These are phyloP conservation scores for Toxotes jaculatrix DNA, from an alignment of 2,113 vertebrate genomes.

Conservation along the genomic window DNA sequence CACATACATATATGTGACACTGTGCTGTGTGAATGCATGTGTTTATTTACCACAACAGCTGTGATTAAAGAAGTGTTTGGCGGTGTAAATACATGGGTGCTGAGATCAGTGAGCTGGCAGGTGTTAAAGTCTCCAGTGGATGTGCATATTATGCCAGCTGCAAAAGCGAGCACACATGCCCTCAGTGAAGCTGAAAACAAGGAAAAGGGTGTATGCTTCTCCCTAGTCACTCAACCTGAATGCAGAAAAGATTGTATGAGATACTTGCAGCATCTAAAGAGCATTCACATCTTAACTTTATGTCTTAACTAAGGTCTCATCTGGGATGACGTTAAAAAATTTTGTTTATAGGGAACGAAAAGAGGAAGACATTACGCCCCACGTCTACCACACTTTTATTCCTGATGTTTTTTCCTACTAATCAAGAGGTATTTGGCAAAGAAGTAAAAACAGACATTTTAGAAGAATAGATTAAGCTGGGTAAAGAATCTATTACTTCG, in stretches of 20 bases:
- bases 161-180: conserved; percentile 35
- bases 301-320: conserved; percentile 32
- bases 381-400: neutral
- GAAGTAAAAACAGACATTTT: conserved; percentile 37
- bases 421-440: neutral
- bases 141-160: conserved; percentile 31
- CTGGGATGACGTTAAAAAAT: conserved; percentile 14
- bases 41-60: conserved; percentile 5
- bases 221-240: conserved; percentile 35
- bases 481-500: conserved; percentile 67
- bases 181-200: conserved; percentile 43
- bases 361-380: neutral
- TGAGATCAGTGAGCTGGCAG: conserved; percentile 60
- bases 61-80: conserved; percentile 32
- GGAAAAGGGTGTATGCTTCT: conserved; percentile 7
- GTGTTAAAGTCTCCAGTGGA: conserved; percentile 59
- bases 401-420: neutral
- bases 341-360: conserved; percentile 5
- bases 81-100: conserved; percentile 18
- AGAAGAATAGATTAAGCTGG: conserved; percentile 41
- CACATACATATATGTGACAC: neutral
- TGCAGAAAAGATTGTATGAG: conserved; percentile 20
- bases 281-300: conserved; percentile 33
- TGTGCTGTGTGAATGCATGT: neutral
- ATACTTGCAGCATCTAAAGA: conserved; percentile 44